phyloP scores from a whole-genome alignment of 2,113 vertebrate species.

The Micromys minutus region DNA sequence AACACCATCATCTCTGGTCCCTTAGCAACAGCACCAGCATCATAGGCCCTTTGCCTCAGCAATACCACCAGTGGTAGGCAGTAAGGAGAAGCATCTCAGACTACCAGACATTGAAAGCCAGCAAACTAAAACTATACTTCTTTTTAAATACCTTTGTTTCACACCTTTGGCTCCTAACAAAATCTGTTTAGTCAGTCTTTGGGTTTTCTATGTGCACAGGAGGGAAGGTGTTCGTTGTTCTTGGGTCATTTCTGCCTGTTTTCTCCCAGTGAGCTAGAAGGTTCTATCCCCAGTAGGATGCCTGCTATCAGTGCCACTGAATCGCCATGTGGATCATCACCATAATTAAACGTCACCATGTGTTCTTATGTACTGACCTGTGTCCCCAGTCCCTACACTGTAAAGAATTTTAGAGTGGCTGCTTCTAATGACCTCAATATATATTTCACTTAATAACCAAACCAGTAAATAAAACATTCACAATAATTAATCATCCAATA shows the following conservation, averaged over 20 bases:
- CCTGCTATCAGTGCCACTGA: not conserved
- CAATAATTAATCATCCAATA: not conserved
- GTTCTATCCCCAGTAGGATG: no score
- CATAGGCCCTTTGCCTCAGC: not conserved
- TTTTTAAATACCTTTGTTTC: not conserved
- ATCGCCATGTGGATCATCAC: not conserved
- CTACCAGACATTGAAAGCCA: not conserved
- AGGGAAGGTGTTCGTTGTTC: not conserved
- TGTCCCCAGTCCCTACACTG: not conserved
- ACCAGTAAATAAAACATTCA: not conserved
- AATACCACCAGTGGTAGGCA: not conserved
- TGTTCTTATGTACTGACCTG: not conserved
- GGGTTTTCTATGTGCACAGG: not conserved
- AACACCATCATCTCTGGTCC: not conserved
- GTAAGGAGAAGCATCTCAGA: not conserved
- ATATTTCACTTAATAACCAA: not conserved
- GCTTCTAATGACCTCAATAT: not conserved
- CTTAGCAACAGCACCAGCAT: not conserved
- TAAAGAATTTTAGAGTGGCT: not conserved
- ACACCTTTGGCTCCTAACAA: not conserved
- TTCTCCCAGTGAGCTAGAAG: not conserved
- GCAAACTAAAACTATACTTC: constrained; percentile 17
- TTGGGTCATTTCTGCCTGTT: not conserved
- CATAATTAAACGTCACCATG: not conserved
- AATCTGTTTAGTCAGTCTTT: not conserved